Base-by-base conservation (phyloP, 2,113 vertebrate genomes). In the Phoxinus phoxinus region DNA sequence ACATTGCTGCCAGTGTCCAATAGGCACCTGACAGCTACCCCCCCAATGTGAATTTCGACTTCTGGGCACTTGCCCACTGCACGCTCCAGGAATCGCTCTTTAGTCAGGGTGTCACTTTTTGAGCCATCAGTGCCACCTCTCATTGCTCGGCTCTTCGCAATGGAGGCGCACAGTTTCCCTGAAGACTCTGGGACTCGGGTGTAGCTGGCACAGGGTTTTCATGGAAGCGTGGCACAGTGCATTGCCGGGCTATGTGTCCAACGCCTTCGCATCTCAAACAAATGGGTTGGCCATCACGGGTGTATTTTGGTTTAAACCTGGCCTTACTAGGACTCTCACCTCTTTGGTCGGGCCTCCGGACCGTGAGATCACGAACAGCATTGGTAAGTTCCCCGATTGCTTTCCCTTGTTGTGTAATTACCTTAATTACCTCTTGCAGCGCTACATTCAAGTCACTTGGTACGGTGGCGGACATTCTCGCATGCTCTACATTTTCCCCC, bases 1-100 rank as follows among this genome's bases (percentile, higher is more conserved):
- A 85, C 71, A 2, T 19, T 87, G n/a, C 71, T 71, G 80, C 76
- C 77, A 2, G 86, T 85, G 30, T 85, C 83, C 23, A 85, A 35
- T 6, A 85, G 23, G 21, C 61, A n/a, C 7, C 15, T 56, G 23
- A 27, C 56, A 13, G 69, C 6, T 8, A 41, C 71, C 4, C 61
- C 48, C 73, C n/a, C n/a, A 35, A 69, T 73, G 10, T 78, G 13
- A 17, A 87, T 48, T 35, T 71, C 81, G 13, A 84, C 59, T 23
- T 58, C 81, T 13, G 73, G 86, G 12, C 79, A 77, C 30, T 27
- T 48, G 73, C 37, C 83, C 15, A 84, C 83, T 11, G 83, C 72
- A 63, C 3, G n/a, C 17, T 85, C 25, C 19, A 65, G n/a, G 17
- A 77, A 76, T 6, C 83, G 6, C 15, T 76, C 71, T 63, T 63